Evolutionary conservation across 92 coral and sea anemone genomes (phyloP), one percentile per base, ranked within the genome.

Genomic region (Anthopleura xanthogrammica): DNA sequence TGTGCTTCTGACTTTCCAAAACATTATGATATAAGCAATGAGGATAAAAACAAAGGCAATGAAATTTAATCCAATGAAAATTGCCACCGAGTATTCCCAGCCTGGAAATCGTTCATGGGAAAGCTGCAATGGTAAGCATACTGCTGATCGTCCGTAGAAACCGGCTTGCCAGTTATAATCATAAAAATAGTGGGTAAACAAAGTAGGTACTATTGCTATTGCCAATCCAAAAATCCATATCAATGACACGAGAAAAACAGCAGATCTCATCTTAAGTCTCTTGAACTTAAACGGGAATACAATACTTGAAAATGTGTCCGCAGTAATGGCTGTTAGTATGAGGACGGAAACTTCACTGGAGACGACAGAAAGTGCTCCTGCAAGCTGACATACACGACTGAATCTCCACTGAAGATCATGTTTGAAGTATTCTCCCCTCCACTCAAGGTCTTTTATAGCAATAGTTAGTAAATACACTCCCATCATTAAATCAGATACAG

Each of bases 401-500:
- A 1, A 29, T 29, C 36, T 29, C 36, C 36, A 29, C 22, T 48
- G 76, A 41, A 84, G 42, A 72, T 90, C 93, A 64, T 90, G 89
- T 75, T 80, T 84, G 80, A 88, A 90, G 84, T 90, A 90, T 50
- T 88, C 92, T 0, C 93, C 93, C 46, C 85, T 85, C 92, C 92
- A 90, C 41, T 79, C 81, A 2, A 79, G 52, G 83, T 90, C 94
- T 65, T 84, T 82, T 41, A 75, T 62, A 4, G 94, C 94, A 64
- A 90, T 85, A 0, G 81, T 85, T 19, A 90, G 56, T 36, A 90
- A 75, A 88, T 29, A 29, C 1, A 29, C 36, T 29, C 36, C 36
- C 36, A 29, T 29, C 36, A 29, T 29, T 29, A 29, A 72, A 72
- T 90, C 94, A 14, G 92, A 70, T 20, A 90, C 75, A 40, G 94